Conservation (phyloP, 2,113 vertebrate species). For the Cebus imitator region DNA sequence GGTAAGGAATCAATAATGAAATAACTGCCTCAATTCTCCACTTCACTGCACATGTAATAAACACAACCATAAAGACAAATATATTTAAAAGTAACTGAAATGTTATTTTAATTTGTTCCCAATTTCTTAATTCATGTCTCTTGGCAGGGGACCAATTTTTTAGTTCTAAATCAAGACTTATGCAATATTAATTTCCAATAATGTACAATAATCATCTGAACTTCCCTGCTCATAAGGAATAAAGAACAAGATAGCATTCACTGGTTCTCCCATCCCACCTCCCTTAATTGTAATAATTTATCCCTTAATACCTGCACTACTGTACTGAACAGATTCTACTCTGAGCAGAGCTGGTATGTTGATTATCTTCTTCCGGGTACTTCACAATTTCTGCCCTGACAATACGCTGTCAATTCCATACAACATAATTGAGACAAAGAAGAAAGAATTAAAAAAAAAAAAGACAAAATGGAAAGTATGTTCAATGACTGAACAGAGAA, state of each 20-base stretch:
- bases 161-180: slow-evolving; percentile 24
- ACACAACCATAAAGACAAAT: slow-evolving; percentile 52
- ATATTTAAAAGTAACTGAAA: slow-evolving; percentile 52
- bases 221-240: not conserved
- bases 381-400: slow-evolving; percentile 97
- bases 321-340: slow-evolving; percentile 96
- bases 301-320: slow-evolving; percentile 88
- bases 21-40: slow-evolving; percentile 37
- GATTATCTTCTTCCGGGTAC: slow-evolving; percentile 93
- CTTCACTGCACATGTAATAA: slow-evolving; percentile 41
- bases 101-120: slow-evolving; percentile 53
- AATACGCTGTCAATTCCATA: slow-evolving; percentile 89
- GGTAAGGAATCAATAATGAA: slow-evolving; percentile 52
- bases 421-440: slow-evolving; percentile 76
- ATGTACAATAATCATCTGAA: slow-evolving; percentile 3
- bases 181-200: slow-evolving; percentile 34
- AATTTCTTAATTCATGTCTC: slow-evolving; percentile 46
- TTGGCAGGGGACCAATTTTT: slow-evolving; percentile 50
- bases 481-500: slow-evolving; percentile 79
- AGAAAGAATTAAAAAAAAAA: slow-evolving; percentile 60
- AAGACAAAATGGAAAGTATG: slow-evolving; percentile 74
- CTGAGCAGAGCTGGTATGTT: slow-evolving; percentile 85
- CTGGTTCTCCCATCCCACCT: not conserved
- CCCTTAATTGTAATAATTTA: not conserved
- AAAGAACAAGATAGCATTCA: slow-evolving; percentile 23